Evolutionary conservation across 2,888 invertebrate species (phyloP).

Genomic region (Falcaria lacertinaria): DNA sequence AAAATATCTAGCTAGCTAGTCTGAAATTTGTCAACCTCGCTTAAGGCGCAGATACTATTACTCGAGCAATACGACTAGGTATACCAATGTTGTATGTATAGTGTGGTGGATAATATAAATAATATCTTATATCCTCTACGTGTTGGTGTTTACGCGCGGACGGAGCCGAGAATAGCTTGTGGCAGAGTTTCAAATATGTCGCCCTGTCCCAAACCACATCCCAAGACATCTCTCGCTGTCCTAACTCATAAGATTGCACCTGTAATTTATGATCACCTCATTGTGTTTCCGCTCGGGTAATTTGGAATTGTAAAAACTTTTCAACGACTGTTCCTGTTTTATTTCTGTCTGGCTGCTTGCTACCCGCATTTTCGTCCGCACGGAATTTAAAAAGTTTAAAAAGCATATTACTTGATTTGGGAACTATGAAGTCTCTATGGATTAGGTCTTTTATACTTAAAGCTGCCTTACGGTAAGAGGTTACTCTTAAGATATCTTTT

Average conservation of each 20-base stretch:
- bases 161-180: conserved; percentile 61
- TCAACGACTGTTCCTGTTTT: too few species aligned
- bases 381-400: too few species aligned
- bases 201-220: conserved; percentile 61
- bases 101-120: conserved; percentile 41
- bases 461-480: too few species aligned
- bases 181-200: conserved; percentile 79
- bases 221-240: conserved; percentile 46
- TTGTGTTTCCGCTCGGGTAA: conserved; percentile 1
- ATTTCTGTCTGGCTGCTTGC: too few species aligned
- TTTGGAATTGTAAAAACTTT: neutral
- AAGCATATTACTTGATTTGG: too few species aligned
- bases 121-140: conserved; percentile 40
- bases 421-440: too few species aligned
- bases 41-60: neutral
- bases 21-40: too few species aligned
- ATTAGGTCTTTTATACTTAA: too few species aligned
- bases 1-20: too few species aligned
- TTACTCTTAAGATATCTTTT: too few species aligned
- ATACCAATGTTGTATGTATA: conserved; percentile 15
- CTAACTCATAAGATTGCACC: conserved; percentile 34
- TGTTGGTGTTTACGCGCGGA: conserved; percentile 64
- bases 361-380: too few species aligned
- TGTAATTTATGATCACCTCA: conserved; percentile 15
- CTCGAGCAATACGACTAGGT: neutral